Base-by-base conservation (phyloP, 2,888 invertebrate genomes). In the Agrochola macilenta region DNA sequence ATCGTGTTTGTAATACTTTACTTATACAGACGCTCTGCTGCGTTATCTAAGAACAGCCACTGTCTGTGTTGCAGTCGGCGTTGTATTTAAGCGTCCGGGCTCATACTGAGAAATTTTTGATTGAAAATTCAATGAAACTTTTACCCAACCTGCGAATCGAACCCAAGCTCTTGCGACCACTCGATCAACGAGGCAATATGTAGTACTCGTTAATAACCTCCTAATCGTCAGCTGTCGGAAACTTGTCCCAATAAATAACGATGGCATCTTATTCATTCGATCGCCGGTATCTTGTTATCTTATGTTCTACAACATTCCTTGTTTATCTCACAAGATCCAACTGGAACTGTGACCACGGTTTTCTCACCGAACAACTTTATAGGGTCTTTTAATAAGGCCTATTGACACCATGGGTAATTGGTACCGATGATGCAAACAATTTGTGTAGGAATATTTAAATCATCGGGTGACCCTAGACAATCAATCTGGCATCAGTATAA, bases 271-370 rank as follows among this genome's bases (percentile, higher is more conserved):
- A 81, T 77, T 73, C 52, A 79, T 72, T 61, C 74, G 68, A 74
- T 69, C 81, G 63, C 71, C 39, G 26, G 72, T 79, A 85, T 74
- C 85, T 52, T 49, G n/a, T 54, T 30, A 35, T 60, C 23, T 60
- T 49, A 69, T 77, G 68, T 83, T 61, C 35, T 8, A 75, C 77
- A 69, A 73, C 84, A 81, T 81, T 79, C 79, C 76, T 1, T 12
- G 11, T 54, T 75, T 75, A 85, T 76, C 74, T 80, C 35, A 17
- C 12, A 0, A 30, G 60, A 66, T 80, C 43, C 14, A 46, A 58
- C 17, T 57, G 30, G 23, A 70, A 43, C n/a, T 52, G n/a, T 63
- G 64, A 30, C 46, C 23, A 60, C 23, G 54, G 5, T 71, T 74
- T 81, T 82, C 81, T 82, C 74, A 78, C 64, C 66, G 5, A 57